Conservation (phyloP, 2,888 invertebrate genomes). For the Oxytorus armatus region DNA sequence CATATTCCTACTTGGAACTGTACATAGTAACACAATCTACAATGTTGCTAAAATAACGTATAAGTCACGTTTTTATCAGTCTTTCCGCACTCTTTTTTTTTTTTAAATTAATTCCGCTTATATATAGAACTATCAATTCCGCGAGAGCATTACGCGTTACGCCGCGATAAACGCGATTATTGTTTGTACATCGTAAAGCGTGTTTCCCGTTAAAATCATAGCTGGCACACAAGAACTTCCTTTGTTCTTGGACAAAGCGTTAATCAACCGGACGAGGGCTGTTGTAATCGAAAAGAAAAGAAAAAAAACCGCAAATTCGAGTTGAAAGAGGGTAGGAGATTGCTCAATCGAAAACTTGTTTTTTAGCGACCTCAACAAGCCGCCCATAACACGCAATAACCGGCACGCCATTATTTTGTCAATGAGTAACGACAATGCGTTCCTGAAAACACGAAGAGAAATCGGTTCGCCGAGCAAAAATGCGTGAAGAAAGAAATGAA, state of each 20-base stretch:
- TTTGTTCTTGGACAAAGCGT: background rate
- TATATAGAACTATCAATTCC: background rate
- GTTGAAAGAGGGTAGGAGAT: background rate
- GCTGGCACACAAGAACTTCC: background rate
- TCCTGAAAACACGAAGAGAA: background rate
- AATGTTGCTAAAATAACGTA: background rate
- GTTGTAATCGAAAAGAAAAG: too few relatives aligned
- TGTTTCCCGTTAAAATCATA: background rate
- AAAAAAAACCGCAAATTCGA: background rate
- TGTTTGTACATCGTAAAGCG: background rate
- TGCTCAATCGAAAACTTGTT: background rate
- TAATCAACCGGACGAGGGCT: too few relatives aligned
- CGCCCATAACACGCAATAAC: conserved; percentile 12
- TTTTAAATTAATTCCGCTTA: background rate
- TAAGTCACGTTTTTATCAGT: background rate
- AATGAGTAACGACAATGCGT: background rate
- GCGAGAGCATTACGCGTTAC: background rate
- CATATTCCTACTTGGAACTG: background rate
- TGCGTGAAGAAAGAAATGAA: background rate
- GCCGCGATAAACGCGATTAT: background rate
- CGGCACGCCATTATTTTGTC: background rate
- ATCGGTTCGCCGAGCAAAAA: background rate
- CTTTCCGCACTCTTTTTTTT: background rate
- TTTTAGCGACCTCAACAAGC: background rate
- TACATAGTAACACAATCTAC: background rate